phyloP scores from a whole-genome alignment of 2,797 vertebrate species.

The Artibeus jamaicensis region DNA sequence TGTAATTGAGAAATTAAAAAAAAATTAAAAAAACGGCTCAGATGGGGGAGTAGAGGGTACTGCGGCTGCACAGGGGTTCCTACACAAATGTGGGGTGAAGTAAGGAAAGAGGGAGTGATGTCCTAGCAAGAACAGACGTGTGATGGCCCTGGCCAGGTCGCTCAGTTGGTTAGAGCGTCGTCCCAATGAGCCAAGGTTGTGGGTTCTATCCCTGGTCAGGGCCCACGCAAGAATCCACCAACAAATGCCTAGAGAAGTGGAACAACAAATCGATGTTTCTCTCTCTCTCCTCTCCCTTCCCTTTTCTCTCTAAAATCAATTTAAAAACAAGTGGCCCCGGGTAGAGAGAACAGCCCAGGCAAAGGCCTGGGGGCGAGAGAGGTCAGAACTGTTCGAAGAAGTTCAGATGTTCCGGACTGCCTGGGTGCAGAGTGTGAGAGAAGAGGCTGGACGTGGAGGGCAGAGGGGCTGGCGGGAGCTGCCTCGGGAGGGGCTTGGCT shows the following conservation, averaged over 20 bases:
- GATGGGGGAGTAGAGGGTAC: rapidly evolving
- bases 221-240: background rate
- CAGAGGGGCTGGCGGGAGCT: rapidly evolving
- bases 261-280: background rate
- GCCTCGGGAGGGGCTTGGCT: too few relatives aligned
- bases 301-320: background rate
- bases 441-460: background rate
- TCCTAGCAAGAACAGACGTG: background rate
- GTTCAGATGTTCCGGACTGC: background rate
- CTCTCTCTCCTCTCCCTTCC: background rate
- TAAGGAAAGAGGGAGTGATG: background rate
- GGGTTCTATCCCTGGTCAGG: background rate
- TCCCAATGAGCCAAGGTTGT: background rate
- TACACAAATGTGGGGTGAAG: background rate
- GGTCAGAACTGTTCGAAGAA: background rate
- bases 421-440: background rate
- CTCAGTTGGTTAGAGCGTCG: too few relatives aligned
- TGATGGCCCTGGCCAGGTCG: too few relatives aligned
- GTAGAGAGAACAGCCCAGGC: background rate
- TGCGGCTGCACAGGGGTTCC: rapidly evolving
- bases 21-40: background rate
- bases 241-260: background rate
- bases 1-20: background rate
- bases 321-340: background rate
- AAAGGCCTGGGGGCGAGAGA: background rate